A percentile compares a stretch with the other conserved stretches of the same genome.
phyloP scores from a whole-genome alignment of 2,113 vertebrate species.

The Empidonax alnorum region DNA sequence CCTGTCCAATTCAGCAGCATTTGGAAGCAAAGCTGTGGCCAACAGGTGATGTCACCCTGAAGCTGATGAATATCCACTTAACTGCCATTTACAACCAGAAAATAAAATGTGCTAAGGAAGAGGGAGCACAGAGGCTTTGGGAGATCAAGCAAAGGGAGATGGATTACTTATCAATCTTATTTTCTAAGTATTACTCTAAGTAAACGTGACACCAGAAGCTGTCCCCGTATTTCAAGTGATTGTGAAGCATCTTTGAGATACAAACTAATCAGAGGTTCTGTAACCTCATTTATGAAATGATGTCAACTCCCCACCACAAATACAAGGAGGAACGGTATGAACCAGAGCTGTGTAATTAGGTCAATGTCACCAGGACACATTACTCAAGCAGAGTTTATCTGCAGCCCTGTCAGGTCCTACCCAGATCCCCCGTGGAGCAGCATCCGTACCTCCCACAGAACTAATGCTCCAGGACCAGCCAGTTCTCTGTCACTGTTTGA shows the following conservation, averaged over 20 bases:
- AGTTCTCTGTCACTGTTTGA: slow-evolving; percentile 88
- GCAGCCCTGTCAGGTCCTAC: neutral
- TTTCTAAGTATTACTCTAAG: neutral
- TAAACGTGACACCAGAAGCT: neutral
- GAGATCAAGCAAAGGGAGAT: neutral
- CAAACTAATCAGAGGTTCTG: neutral
- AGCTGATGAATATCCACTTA: neutral
- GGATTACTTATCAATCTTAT: neutral
- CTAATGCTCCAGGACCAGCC: slow-evolving; percentile 87
- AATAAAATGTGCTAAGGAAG: neutral
- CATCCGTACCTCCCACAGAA: neutral
- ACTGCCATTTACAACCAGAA: neutral
- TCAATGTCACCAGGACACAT: neutral
- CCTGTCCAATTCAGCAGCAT: neutral
- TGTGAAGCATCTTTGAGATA: neutral
- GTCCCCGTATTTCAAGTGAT: neutral
- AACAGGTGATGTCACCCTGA: neutral
- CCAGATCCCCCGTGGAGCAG: neutral
- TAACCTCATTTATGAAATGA: slow-evolving; percentile 15
- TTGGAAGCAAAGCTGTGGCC: neutral
- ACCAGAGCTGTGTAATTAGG: neutral
- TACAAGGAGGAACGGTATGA: neutral
- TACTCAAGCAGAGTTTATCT: neutral
- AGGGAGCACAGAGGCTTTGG: neutral
- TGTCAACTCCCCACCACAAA: neutral